Base-by-base conservation (phyloP, 2,113 vertebrate genomes). In the Helogale parvula region DNA sequence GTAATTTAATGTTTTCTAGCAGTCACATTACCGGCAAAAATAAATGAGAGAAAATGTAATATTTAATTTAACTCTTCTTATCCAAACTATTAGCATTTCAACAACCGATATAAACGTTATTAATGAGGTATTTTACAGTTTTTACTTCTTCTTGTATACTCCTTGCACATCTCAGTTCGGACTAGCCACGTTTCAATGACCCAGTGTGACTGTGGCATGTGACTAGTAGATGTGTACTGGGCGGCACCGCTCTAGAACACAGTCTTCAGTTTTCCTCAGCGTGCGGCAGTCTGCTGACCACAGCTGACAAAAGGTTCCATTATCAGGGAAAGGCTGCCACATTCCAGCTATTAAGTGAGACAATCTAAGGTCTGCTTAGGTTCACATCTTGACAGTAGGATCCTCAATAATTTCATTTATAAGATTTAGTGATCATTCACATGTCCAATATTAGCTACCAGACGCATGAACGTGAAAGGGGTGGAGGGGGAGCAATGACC, bases 341-440 rank as follows among this genome's bases (percentile, higher is more conserved):
- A 7, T 35, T 60, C 76, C 13, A 27, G 82, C 89, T 35, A 93
- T 69, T 81, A 93, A 96, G 71, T 79, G 50, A 66, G 93, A 89
- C 83, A 87, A 66, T 29, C 71, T 47, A 41, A 41, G 38, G 89
- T 91, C 91, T 93, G 86, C 77, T 90, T 65, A 80, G 68, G 89
- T 94, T 97, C 95, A 89, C 83, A 93, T 95, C 91, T 66, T 92
- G 91, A 94, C 27, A 81, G 63, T 25, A 19, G 15, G 68, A 74
- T 81, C 79, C 80, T 41, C 82, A 66, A 80, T 93, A 41, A 93
- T 90, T 97, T 94, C 91, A 88, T 94, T 95, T 96, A 60, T 83
- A 86, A 96, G 89, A 96, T 89, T 47, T 47, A 84, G 63, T 63
- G 71, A 71, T 92, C 35, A 16, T 93, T 93, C 96, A 72, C 72